Percentiles rank a stretch among this genome's conserved stretches.
Conservation (phyloP, 64 coral and sea anemone genomes). For the Montipora efflorescens region DNA sequence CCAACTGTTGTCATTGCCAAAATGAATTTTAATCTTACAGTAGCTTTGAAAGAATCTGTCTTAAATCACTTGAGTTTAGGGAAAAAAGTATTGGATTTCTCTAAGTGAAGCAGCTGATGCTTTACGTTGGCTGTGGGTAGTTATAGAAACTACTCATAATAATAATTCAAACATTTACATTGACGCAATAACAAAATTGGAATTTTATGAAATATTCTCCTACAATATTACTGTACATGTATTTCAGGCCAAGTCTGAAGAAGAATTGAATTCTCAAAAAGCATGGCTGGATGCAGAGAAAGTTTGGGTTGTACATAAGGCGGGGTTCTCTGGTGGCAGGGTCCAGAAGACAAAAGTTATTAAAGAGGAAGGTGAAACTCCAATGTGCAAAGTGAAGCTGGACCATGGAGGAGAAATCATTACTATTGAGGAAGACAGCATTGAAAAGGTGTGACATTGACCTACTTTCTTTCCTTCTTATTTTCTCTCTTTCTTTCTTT, state of each 20-base stretch:
- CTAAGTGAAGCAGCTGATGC: too few relatives aligned
- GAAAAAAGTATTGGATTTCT: too few relatives aligned
- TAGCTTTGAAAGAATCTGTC: too few relatives aligned
- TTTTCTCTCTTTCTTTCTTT: too few relatives aligned
- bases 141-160: too few relatives aligned
- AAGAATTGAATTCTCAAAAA: constrained; percentile 90
- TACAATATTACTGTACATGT: background rate
- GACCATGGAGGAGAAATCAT: constrained; percentile 98
- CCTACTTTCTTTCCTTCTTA: background rate
- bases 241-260: constrained; percentile 88
- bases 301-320: constrained; percentile 98
- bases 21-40: too few relatives aligned
- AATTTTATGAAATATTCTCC: background rate
- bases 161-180: too few relatives aligned
- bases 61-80: too few relatives aligned
- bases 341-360: constrained; percentile 78
- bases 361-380: constrained; percentile 58
- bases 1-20: too few relatives aligned
- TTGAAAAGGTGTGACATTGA: constrained; percentile 83
- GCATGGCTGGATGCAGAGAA: constrained; percentile 98
- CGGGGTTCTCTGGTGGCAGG: constrained; percentile 94
- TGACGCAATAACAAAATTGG: background rate
- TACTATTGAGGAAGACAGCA: constrained; percentile 93
- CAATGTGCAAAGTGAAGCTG: constrained; percentile 96
- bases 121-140: too few relatives aligned